Percentiles rank a stretch among this genome's conserved stretches.
Conservation (phyloP, 1,140 invertebrate species). For the Drosophila sucinea region DNA sequence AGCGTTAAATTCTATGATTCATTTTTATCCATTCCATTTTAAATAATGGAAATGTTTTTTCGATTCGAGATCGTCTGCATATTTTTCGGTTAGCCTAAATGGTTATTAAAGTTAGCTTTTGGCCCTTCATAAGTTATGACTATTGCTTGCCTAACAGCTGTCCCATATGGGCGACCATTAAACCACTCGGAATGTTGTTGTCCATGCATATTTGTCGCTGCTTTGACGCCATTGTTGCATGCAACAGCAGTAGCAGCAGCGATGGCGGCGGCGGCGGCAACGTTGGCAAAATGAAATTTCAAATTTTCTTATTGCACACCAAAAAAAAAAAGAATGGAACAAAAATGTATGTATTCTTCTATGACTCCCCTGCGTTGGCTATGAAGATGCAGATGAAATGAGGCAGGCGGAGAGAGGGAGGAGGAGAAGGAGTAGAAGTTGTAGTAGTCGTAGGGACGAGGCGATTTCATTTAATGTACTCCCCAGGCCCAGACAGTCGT, state of each 20-base stretch:
- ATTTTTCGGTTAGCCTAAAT: not conserved
- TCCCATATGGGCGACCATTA: constrained; percentile 62
- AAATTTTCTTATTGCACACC: constrained; percentile 67
- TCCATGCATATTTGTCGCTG: constrained; percentile 55
- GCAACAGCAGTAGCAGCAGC: constrained; percentile 16
- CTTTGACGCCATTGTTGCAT: constrained; percentile 73
- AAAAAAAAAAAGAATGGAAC: constrained; percentile 1
- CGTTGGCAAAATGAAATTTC: constrained; percentile 71
- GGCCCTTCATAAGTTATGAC: constrained; percentile 31
- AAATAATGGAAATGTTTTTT: no score
- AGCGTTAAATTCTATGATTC: no score
- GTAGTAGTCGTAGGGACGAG: not conserved
- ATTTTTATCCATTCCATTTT: no score
- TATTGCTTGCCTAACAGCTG: constrained; percentile 46
- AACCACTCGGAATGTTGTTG: constrained; percentile 26
- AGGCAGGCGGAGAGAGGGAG: not conserved
- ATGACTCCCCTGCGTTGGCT: constrained; percentile 12
- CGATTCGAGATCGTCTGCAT: no score
- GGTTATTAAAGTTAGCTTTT: constrained; percentile 5
- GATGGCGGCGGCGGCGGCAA: constrained; percentile 27
- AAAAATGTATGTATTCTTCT: constrained; percentile 6
- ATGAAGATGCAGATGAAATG: constrained; percentile 23
- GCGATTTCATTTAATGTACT: constrained; percentile 77
- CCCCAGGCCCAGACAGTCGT: constrained; percentile 32
- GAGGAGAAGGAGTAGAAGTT: not conserved